Conservation (phyloP, 2,888 invertebrate species). For the Leptura quadrifasciata region DNA sequence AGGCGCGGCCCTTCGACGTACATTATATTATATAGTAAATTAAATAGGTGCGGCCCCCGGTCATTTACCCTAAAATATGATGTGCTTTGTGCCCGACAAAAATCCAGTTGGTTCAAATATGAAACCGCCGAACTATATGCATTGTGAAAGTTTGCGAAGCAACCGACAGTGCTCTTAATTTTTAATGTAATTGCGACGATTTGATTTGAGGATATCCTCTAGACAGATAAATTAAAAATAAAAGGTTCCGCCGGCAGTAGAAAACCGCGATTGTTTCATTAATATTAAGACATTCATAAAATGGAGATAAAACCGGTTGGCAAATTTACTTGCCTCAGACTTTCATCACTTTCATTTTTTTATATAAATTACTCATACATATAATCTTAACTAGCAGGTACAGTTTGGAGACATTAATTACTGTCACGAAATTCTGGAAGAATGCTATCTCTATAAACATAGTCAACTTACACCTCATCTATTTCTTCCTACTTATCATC, state of each 20-base stretch:
- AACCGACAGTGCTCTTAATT: slow-evolving; percentile 9
- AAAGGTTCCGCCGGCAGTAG: background rate
- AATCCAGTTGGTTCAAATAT: background rate
- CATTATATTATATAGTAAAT: slow-evolving; percentile 32
- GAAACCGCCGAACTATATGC: background rate
- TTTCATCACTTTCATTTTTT: too few relatives aligned
- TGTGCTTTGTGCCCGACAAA: slow-evolving; percentile 12
- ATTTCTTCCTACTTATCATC: too few relatives aligned
- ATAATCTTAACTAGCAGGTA: too few relatives aligned
- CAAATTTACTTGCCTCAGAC: background rate
- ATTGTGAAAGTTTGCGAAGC: slow-evolving; percentile 20
- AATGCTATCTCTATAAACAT: too few relatives aligned
- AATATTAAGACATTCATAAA: background rate
- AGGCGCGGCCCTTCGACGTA: slow-evolving; percentile 19
- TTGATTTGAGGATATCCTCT: slow-evolving; percentile 25
- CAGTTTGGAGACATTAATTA: too few relatives aligned
- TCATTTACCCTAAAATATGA: slow-evolving; percentile 35
- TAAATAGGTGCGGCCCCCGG: slow-evolving; percentile 32
- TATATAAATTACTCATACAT: too few relatives aligned
- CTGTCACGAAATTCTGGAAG: too few relatives aligned
- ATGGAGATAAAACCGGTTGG: background rate
- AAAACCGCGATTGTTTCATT: slow-evolving; percentile 11
- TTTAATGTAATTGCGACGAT: background rate
- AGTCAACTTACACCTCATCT: too few relatives aligned
- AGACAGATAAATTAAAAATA: background rate